phyloP scores from a whole-genome alignment of 2,113 vertebrate genomes.

The Hyla sarda region DNA sequence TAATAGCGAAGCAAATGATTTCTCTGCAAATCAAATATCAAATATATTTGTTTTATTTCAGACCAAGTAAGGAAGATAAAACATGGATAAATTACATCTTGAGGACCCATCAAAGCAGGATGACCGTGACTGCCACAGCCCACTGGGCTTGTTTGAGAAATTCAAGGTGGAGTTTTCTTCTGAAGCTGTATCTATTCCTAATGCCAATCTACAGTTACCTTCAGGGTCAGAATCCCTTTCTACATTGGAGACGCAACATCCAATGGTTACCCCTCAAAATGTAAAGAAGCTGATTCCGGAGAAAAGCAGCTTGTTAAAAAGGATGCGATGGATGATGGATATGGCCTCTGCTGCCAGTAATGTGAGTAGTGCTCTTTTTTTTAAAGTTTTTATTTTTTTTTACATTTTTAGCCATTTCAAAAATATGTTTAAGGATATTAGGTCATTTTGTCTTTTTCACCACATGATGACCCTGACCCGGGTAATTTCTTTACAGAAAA shows the following conservation, averaged over 20 bases:
- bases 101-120: not conserved
- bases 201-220: not conserved
- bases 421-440: too few relatives aligned
- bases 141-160: slow-evolving; percentile 47
- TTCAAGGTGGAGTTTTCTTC: not conserved
- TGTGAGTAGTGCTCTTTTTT: not conserved
- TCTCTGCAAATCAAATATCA: not conserved
- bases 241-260: not conserved
- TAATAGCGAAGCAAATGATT: not conserved
- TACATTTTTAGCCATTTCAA: too few relatives aligned
- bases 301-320: not conserved
- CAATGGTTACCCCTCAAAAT: not conserved
- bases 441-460: too few relatives aligned
- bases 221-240: not conserved
- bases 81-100: not conserved
- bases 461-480: too few relatives aligned
- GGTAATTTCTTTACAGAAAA: too few relatives aligned
- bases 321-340: not conserved
- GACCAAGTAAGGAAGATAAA: not conserved
- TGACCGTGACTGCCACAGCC: not conserved
- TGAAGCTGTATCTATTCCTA: not conserved
- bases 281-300: not conserved
- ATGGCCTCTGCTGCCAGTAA: not conserved
- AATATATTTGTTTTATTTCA: not conserved
- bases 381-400: not conserved